phyloP scores from a whole-genome alignment of 2,888 invertebrate species.

The Phytoseiulus persimilis region DNA sequence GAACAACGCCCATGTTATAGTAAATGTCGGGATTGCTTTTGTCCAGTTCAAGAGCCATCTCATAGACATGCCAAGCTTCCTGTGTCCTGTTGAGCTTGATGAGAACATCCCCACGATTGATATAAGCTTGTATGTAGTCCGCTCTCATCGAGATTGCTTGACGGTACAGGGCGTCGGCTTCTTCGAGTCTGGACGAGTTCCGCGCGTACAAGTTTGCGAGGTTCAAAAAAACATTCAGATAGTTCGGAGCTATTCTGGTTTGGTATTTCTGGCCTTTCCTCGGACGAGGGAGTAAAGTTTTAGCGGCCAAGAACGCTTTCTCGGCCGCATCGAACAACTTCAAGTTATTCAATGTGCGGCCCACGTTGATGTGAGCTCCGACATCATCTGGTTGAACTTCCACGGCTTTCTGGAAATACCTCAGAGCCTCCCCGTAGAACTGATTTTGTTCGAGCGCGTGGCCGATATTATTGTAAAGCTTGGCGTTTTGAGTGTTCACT shows the following conservation, averaged over 20 bases:
- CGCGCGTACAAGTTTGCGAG: constrained; percentile 86
- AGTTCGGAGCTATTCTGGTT: constrained; percentile 87
- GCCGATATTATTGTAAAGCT: constrained; percentile 92
- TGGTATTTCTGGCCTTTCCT: constrained; percentile 90
- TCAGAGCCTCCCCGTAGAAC: constrained; percentile 65
- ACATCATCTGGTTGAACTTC: constrained; percentile 67
- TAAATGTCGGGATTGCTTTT: constrained; percentile 88
- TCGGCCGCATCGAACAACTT: constrained; percentile 81
- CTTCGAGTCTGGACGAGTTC: constrained; percentile 79
- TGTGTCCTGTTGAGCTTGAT: constrained; percentile 86
- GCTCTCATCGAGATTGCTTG: constrained; percentile 95
- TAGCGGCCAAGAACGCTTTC: constrained; percentile 79
- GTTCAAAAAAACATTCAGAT: constrained; percentile 89
- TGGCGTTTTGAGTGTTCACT: constrained; percentile 78
- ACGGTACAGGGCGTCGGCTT: constrained; percentile 82
- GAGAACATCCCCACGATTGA: constrained; percentile 89
- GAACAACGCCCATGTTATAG: constrained; percentile 87
- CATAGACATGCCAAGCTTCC: constrained; percentile 89
- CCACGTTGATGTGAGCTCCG: constrained; percentile 81
- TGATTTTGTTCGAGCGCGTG: constrained; percentile 78
- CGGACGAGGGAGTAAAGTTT: constrained; percentile 76
- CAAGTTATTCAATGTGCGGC: constrained; percentile 83
- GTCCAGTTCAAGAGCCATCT: constrained; percentile 81
- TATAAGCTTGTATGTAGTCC: constrained; percentile 91
- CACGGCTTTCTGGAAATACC: constrained; percentile 84